Percentiles rank a stretch among this genome's conserved stretches.
Evolutionary conservation across 2,888 invertebrate species (phyloP).

Genomic region (Phasia obesa): DNA sequence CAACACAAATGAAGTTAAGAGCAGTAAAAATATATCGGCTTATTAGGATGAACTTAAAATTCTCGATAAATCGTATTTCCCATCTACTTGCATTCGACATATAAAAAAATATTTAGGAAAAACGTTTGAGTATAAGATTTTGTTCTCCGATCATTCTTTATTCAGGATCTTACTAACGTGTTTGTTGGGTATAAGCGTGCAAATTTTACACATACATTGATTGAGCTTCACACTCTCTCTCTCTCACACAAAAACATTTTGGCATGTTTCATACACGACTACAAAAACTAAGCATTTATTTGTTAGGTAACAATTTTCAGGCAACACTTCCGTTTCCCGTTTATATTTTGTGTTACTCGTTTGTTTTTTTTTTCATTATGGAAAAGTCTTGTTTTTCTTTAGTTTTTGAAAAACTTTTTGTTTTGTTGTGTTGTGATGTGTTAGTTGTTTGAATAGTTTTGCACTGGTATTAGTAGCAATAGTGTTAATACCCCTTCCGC

Average conservation of each 20-base stretch:
- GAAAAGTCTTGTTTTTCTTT: constrained; percentile 7
- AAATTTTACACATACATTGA: not conserved
- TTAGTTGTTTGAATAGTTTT: constrained; percentile 27
- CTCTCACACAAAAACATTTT: no score
- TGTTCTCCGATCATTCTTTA: no score
- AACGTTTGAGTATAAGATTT: no score
- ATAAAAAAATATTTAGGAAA: no score
- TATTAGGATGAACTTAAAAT: no score
- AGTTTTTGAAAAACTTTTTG: constrained; percentile 36
- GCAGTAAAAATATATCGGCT: no score
- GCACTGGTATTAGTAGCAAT: constrained; percentile 36
- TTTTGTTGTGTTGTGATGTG: constrained; percentile 9
- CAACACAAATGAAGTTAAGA: no score
- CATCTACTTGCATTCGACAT: no score
- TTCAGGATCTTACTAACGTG: no score
- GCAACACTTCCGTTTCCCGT: constrained; percentile 69
- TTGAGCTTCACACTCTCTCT: not conserved
- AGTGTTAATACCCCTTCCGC: constrained; percentile 48
- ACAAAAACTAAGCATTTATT: constrained; percentile 62
- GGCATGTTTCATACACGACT: not conserved
- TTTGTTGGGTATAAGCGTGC: not conserved
- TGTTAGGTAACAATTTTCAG: constrained; percentile 63
- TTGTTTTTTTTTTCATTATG: constrained; percentile 19
- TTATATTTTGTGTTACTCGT: constrained; percentile 12
- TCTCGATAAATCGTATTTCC: no score